These are phyloP conservation scores for Meloe dianella DNA, from an alignment of 2,888 invertebrate species.

Conservation along the genomic window DNA sequence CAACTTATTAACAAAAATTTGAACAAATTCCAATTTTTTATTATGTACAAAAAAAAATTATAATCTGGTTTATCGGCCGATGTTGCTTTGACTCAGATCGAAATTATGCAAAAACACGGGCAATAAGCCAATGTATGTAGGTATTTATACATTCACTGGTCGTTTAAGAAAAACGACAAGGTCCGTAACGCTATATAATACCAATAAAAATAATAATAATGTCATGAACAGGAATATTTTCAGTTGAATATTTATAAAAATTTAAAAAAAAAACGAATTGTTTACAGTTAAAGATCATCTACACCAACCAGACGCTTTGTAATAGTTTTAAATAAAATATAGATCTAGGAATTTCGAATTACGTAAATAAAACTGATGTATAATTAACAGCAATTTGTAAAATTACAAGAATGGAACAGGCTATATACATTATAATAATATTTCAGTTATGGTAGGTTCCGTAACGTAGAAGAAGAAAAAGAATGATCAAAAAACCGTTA, in stretches of 20 bases:
- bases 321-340: too few species aligned
- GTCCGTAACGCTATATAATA: constrained; percentile 32
- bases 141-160: constrained; percentile 14
- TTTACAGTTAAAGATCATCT: neutral
- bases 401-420: neutral
- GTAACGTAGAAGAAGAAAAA: neutral
- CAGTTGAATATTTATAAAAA: neutral
- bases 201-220: neutral
- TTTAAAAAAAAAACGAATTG: neutral
- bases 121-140: constrained; percentile 38
- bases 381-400: neutral
- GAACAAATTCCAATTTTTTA: neutral
- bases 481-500: neutral
- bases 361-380: too few species aligned
- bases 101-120: constrained; percentile 42
- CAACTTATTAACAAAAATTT: neutral
- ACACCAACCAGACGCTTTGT: neutral
- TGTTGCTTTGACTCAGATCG: constrained; percentile 35
- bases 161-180: constrained; percentile 31
- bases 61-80: constrained; percentile 40
- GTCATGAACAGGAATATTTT: neutral
- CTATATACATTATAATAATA: neutral
- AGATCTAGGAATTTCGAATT: too few species aligned
- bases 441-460: constrained; percentile 10
- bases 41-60: neutral